Conservation (phyloP, 2,113 vertebrate species). For the Girardinichthys multiradiatus region DNA sequence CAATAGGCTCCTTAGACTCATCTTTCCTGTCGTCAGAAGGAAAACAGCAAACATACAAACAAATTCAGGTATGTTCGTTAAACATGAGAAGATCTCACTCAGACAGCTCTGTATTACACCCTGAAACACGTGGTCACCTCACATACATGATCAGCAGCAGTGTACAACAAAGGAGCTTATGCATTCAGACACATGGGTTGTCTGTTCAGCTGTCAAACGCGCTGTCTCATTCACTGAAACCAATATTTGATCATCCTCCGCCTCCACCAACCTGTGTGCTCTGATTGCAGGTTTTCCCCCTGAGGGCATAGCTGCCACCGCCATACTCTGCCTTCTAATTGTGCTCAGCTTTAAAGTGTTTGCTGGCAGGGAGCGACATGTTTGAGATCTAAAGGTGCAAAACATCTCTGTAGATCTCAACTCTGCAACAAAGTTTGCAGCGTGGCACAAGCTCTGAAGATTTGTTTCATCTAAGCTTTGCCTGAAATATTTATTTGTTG, state of each 20-base stretch:
- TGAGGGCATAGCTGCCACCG: conserved; percentile 16
- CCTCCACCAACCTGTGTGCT: conserved; percentile 32
- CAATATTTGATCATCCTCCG: conserved; percentile 25
- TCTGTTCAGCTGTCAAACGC: conserved; percentile 3
- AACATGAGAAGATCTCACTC: background rate
- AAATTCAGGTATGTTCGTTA: background rate
- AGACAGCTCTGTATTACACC: background rate
- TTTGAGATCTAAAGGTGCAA: conserved; percentile 19
- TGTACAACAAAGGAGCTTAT: background rate
- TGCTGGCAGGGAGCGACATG: conserved; percentile 16
- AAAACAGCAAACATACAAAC: background rate
- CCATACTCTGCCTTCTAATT: conserved; percentile 26
- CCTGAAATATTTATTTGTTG: conserved; percentile 44
- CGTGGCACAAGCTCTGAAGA: conserved; percentile 1
- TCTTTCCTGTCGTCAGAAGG: conserved; percentile 86
- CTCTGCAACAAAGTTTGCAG: background rate
- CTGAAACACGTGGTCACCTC: background rate
- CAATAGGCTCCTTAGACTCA: conserved; percentile 98
- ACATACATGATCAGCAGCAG: background rate
- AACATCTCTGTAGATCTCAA: conserved; percentile 13
- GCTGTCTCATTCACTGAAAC: background rate
- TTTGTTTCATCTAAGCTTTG: conserved; percentile 21
- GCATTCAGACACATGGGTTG: background rate
- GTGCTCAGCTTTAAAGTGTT: conserved; percentile 32
- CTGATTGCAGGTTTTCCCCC: conserved; percentile 20